Percentiles rank a stretch among this genome's conserved stretches.
These are phyloP conservation scores for Oreochromis tanganicae DNA, from an alignment of 2,113 vertebrate species.

Conservation along the genomic window DNA sequence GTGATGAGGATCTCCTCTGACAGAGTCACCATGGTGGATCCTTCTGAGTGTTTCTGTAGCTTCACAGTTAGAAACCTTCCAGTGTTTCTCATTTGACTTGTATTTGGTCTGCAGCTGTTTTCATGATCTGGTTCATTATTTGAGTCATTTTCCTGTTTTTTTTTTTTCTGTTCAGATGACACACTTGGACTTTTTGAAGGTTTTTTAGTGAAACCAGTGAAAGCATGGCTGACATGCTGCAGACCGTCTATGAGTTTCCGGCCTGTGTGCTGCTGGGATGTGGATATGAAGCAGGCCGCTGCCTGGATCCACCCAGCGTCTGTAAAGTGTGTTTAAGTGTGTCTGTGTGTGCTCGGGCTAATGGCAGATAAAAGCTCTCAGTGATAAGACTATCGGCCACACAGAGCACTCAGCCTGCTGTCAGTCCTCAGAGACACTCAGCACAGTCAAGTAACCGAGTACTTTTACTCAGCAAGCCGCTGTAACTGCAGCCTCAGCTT, in stretches of 20 bases:
- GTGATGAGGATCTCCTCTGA: background rate
- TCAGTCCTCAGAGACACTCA: background rate
- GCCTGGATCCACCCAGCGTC: background rate
- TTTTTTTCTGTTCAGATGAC: background rate
- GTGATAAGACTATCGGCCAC: slow-evolving; percentile 21
- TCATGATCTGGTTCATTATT: background rate
- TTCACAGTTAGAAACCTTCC: background rate
- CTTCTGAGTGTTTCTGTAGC: background rate
- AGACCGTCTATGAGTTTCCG: background rate
- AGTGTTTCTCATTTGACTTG: background rate
- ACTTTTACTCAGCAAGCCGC: background rate
- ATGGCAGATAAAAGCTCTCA: slow-evolving; percentile 46
- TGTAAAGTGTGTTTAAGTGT: background rate
- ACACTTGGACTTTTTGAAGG: background rate
- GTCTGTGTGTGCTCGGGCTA: background rate
- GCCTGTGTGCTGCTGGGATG: background rate
- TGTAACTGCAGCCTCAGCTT: background rate
- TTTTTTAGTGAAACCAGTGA: background rate
- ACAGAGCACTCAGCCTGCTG: slow-evolving; percentile 8
- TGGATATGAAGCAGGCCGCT: background rate
- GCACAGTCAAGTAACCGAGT: background rate
- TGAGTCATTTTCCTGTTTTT: background rate
- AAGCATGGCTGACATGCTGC: background rate
- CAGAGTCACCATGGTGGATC: background rate
- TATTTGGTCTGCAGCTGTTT: background rate